Base-by-base conservation (phyloP, 1,140 invertebrate genomes). In the Calycopis cecrops region DNA sequence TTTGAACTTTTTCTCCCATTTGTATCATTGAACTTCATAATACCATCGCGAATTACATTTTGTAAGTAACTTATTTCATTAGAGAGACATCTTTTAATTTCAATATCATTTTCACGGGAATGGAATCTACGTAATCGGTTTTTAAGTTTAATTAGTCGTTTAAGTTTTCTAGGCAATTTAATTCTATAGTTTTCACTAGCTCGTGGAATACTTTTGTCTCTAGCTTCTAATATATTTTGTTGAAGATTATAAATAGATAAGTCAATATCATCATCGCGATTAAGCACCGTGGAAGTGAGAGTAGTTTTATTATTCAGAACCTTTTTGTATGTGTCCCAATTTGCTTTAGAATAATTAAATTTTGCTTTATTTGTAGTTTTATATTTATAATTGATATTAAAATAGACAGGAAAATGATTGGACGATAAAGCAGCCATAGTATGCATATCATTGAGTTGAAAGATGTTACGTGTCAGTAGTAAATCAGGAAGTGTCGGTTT, bases 341-440 rank as follows among this genome's bases (percentile, higher is more conserved):
- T 28, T 2, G 21, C 21, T 28, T 28, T 28, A 28, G 6, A 0
- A 40, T 12, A 40, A 14, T 40, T 48, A 18, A 21, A 18, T 48
- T 17, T 17, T 3, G 9, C 11, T 21, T 18, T 48, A 21, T 9
- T 48, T 14, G 6, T 18, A 8, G 7, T 17, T 1, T 9, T 21
- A 9, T 4, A 7, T 21, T 48, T 48, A 28, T 17, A 48, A 48
- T 48, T 17, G 8, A 48, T 48, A 21, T 17, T 48, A 48, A 48
- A 48, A 17, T 48, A 17, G 21, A 21, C 44, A 18, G 44, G 44
- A 21, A 48, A 48, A 21, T 48, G 44, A 21, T 48, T 48, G 3
- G 44, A 48, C n/a, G 44, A 48, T 4, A 48, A 11, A 18, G 9
- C 44, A 48, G 4, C 9, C 7, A 17, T 28, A 28, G 18, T 48